Base-by-base conservation (phyloP, 2,888 invertebrate species). In the Leptothorax acervorum region DNA sequence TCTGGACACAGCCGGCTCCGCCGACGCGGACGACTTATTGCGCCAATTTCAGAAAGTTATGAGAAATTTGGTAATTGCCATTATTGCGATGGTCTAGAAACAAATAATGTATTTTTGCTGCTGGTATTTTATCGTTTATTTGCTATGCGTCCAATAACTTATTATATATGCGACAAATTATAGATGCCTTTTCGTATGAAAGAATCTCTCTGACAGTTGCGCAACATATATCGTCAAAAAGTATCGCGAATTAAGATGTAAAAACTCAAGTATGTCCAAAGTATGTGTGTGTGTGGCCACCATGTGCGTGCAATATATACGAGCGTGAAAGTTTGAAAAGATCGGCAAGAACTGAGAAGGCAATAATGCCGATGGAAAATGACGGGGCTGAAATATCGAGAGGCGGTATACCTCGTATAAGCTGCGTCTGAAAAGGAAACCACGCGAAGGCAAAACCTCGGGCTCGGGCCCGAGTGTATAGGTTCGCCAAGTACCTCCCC, bases 361-460 rank as follows among this genome's bases (percentile, higher is more conserved):
- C 35, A 65, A 28, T 51, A 71, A 57, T 45, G 48, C 35, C 18
- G 31, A 9, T 60, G 60, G 48, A 57, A 79, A 79, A 73, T 28
- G 45, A 48, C 51, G 51, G 35, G 62, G n/a, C 48, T 51, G 60
- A 60, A 73, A 45, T 71, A 79, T 79, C 79, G 79, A 71, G 35
- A 18, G 28, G 66, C 18, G 45, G 66, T 74, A 28, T 57, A 35
- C 45, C 42, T 45, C 62, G 35, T 45, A 31, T 23, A 23, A 23
- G 71, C 39, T 12, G 53, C 31, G 78, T 70, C 48, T 79, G 79
- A 71, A 79, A 79, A 79, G 71, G 71, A 79, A 71, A 79, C 31
- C 45, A 45, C 11, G 57, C 68, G 35, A 35, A 31, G 70, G 73
- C 55, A 78, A 73, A 79, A 73, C 79, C 57, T 71, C 73, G 9